These are phyloP conservation scores for Rhinolophus ferrumequinum DNA, from an alignment of 2,113 vertebrate species.

Conservation along the genomic window DNA sequence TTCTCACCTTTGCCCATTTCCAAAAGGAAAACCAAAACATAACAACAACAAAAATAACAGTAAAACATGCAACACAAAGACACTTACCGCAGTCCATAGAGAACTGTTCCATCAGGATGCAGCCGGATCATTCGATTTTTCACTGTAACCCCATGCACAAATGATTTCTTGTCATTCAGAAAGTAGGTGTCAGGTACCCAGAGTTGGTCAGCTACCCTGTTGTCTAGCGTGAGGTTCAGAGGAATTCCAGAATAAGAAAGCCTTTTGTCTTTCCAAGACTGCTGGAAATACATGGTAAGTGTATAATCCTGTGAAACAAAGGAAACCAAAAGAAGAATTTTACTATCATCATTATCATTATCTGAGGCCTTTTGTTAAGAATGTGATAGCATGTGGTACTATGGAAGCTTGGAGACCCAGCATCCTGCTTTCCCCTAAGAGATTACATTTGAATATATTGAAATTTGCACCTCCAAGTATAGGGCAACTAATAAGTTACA, in stretches of 20 bases:
- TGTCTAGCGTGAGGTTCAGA: slow-evolving; percentile 95
- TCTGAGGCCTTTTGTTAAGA: background rate
- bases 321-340: slow-evolving; percentile 48
- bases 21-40: background rate
- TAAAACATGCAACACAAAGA: background rate
- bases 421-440: background rate
- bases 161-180: slow-evolving; percentile 96
- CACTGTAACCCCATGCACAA: slow-evolving; percentile 95
- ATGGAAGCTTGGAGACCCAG: background rate
- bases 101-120: slow-evolving; percentile 95
- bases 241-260: slow-evolving; percentile 96
- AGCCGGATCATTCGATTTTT: slow-evolving; percentile 97
- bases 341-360: background rate
- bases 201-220: slow-evolving; percentile 94
- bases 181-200: slow-evolving; percentile 97
- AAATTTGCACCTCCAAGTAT: background rate
- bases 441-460: background rate
- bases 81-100: slow-evolving; percentile 93
- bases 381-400: background rate
- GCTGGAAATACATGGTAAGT: slow-evolving; percentile 97
- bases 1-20: background rate
- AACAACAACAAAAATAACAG: background rate
- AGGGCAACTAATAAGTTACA: background rate
- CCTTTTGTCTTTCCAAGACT: slow-evolving; percentile 96
- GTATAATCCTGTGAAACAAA: slow-evolving; percentile 92